A percentile compares a stretch with the other conserved stretches of the same genome.
Conservation (phyloP, 2,797 vertebrate genomes). For the Arctocebus calabarensis region DNA sequence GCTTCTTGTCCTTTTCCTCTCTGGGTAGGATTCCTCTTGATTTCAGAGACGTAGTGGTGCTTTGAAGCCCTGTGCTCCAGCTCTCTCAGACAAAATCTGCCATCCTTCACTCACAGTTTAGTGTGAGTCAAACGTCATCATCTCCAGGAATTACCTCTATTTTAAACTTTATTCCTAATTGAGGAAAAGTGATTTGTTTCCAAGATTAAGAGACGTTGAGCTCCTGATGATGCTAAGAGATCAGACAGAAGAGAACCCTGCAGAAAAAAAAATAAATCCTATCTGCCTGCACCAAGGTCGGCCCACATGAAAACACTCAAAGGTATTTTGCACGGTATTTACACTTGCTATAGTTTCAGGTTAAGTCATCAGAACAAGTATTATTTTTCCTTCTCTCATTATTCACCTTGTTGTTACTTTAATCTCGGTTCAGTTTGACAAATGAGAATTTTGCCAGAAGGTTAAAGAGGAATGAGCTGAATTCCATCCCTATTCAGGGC, state of each 20-base stretch:
- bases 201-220: neutral
- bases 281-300: neutral
- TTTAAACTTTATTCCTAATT: neutral
- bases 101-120: neutral
- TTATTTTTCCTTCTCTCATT: slow-evolving; percentile 59
- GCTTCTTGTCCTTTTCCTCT: neutral
- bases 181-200: neutral
- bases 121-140: neutral
- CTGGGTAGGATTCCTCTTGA: neutral
- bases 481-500: neutral
- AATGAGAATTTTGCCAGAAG: neutral
- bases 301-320: neutral
- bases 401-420: slow-evolving; percentile 39
- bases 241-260: neutral
- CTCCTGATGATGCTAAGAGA: neutral
- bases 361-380: neutral
- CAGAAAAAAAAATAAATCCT: neutral
- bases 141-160: neutral
- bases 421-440: slow-evolving; percentile 30
- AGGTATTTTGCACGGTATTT: neutral
- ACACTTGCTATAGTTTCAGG: neutral
- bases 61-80: neutral
- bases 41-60: neutral
- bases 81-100: neutral
- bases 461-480: neutral